Base-by-base conservation (phyloP, 2,888 invertebrate species). In the Patella ulyssiponensis region DNA sequence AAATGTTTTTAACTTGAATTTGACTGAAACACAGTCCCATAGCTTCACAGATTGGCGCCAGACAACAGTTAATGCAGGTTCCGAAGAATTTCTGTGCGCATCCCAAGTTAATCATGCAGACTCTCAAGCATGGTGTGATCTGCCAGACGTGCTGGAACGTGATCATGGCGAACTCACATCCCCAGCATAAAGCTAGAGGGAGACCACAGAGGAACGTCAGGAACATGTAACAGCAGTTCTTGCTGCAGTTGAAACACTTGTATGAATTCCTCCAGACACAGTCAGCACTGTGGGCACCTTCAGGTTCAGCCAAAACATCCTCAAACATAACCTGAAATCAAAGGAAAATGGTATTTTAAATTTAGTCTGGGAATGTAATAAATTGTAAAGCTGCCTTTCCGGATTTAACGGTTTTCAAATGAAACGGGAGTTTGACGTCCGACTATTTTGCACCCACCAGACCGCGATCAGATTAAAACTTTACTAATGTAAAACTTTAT, bases 221-320 rank as follows among this genome's bases (percentile, higher is more conserved):
- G 72, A 94, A 90, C 12, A 94, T 93, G 92, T 95, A 95, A 90
- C 95, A 95, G 89, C 93, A 94, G 89, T 94, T 94, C 83, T 94
- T 93, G 15, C 95, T 93, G 83, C 94, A 92, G 69, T 93, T 93
- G 91, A 95, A 95, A 89, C 95, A 83, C 69, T 79, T 81, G 85
- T 93, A 93, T 86, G 94, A 94, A 72, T 94, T 92, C 12, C 94
- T 92, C 95, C 95, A 95, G 71, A 95, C 94, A 90, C 95, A 95
- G 88, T 95, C 94, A 0, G 95, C 69, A n/a, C 84, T 83, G 69
- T 82, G 82, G 1, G 82, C 81, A 5, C 86, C 86, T 20, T 85
- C 86, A 0, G 87, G 87, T 69, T 86, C 87, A 1, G 80, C 87
- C 69, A 87, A 64, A 2, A 86, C 84, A 72, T 86, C 88, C 73